A percentile compares a stretch with the other conserved stretches of the same genome.
These are phyloP conservation scores for Ommatoiulus sabulosus DNA, from an alignment of 2,888 invertebrate species.

Conservation along the genomic window DNA sequence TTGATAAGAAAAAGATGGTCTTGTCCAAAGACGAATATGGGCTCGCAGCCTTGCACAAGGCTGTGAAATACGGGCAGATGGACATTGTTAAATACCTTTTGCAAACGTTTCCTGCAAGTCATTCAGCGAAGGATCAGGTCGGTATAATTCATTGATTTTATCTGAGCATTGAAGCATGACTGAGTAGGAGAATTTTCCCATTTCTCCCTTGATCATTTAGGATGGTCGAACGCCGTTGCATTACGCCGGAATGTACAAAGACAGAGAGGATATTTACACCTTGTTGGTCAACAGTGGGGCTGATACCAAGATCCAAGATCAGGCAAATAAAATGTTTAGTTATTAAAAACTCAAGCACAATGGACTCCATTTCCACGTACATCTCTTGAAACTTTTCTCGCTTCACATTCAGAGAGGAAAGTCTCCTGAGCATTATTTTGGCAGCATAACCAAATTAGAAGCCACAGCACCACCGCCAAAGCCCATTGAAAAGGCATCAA, in stretches of 20 bases:
- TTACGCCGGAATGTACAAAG: constrained; percentile 76
- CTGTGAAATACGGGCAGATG: constrained; percentile 85
- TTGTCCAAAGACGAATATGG: constrained; percentile 85
- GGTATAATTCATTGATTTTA: background rate
- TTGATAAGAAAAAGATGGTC: constrained; percentile 73
- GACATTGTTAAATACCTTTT: constrained; percentile 78
- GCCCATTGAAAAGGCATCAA: constrained; percentile 62
- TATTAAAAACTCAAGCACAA: background rate
- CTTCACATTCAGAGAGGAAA: constrained; percentile 78
- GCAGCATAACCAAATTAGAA: constrained; percentile 72
- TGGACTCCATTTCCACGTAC: background rate
- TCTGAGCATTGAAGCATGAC: background rate
- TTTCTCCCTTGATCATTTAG: constrained; percentile 60
- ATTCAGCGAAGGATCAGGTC: constrained; percentile 68
- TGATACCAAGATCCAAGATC: constrained; percentile 63
- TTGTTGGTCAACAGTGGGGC: constrained; percentile 64
- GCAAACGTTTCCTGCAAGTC: constrained; percentile 67
- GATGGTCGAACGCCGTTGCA: constrained; percentile 82
- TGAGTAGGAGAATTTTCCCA: background rate
- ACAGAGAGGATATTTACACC: constrained; percentile 63
- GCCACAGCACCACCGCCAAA: constrained; percentile 65
- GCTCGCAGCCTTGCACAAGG: constrained; percentile 87
- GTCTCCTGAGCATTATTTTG: constrained; percentile 79
- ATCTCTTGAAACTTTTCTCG: background rate
- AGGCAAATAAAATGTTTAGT: constrained; percentile 60